Base-by-base conservation (phyloP, 2,888 invertebrate species). In the Cheiracanthium punctorium region DNA sequence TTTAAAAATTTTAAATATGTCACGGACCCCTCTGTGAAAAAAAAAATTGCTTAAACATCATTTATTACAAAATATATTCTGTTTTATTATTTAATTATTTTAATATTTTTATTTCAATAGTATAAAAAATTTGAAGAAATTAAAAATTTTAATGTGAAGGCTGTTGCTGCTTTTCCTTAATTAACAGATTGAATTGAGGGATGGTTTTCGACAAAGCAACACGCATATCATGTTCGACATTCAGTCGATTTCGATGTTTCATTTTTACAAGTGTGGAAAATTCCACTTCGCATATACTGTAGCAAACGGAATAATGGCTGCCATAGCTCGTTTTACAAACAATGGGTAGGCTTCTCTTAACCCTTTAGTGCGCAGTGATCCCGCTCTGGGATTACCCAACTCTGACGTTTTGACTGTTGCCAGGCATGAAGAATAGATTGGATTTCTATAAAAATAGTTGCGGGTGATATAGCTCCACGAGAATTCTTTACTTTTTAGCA, bases 1-100 rank as follows among this genome's bases (percentile, higher is more conserved):
- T 77, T 77, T 77, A 69, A 77, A 77, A 77, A 69, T 76, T 76
- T 76, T 76, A 76, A 76, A 76, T 76, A 76, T 76, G 76, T 76
- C 76, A 65, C 65, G 76, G 76, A 65, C 76, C 76, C 65, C 76
- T 76, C 76, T 65, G 76, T 76, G 76, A 76, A 80, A 70, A 70
- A 82, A 70, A 87, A 52, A 73, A 75, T 87, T 74, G 43, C 37
- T 64, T 74, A 80, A 80, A 80, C 72, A 65, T 72, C 72, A 80
- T 41, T 72, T 72, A 72, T 80, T 80, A 72, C 72, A 80, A 80
- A 72, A 80, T 72, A 72, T 52, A 79, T 58, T 71, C 79, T 58
- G 71, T 71, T 58, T 79, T 70, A 79, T 79, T 79, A 70, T 52
- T 69, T 69, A 69, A 77, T 43, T 76, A 76, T 76, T 76, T 76